A percentile compares a stretch with the other conserved stretches of the same genome.
Conservation (phyloP, 2,113 vertebrate species). For the Pomatostomus ruficeps region DNA sequence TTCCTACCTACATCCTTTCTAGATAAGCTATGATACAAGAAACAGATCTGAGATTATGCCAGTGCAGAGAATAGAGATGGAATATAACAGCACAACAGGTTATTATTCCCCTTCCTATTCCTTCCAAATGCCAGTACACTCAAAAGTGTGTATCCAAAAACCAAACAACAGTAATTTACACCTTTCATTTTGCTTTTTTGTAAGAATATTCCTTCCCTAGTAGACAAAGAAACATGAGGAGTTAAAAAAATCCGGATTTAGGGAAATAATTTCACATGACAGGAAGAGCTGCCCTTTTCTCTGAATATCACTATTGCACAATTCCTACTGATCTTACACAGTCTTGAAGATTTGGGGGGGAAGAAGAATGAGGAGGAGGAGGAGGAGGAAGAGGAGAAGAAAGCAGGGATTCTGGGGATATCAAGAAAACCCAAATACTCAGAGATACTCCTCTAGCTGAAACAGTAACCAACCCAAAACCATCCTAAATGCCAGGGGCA, state of each 20-base stretch:
- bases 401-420: neutral
- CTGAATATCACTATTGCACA: fast-evolving
- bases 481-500: neutral
- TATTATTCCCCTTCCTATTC: neutral
- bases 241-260: neutral
- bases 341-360: neutral
- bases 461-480: neutral
- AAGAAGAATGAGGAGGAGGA: no score
- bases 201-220: neutral
- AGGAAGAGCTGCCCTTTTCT: neutral
- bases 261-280: neutral
- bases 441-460: neutral
- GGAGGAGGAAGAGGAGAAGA: neutral
- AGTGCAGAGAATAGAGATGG: neutral
- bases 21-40: neutral
- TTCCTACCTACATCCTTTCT: neutral
- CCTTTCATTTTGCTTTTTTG: neutral
- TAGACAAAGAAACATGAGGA: neutral
- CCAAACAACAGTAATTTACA: neutral
- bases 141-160: neutral
- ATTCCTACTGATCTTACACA: neutral
- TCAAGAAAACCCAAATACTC: neutral
- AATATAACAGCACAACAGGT: neutral
- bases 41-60: neutral
- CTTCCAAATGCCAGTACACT: neutral